Base-by-base conservation (phyloP, 2,113 vertebrate species). In the Carassius auratus region DNA sequence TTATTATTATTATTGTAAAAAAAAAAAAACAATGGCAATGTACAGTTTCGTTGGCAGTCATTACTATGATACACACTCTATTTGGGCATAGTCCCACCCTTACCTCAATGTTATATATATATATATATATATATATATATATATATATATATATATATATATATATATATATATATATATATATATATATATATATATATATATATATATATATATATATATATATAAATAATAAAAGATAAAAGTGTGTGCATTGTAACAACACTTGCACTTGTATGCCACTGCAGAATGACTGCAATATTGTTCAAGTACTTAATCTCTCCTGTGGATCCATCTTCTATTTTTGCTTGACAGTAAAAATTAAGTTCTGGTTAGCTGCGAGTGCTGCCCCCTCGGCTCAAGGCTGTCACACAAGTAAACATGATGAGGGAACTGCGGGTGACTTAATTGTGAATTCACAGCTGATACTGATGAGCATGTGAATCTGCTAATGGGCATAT, bases 371-470 rank as follows among this genome's bases (percentile, higher is more conserved):
- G 23, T 50, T 83, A 30, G 55, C 64, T 78, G 62, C 8, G n/a
- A 45, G n/a, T 64, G n/a, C 30, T 78, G 14, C 21, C 21, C 55
- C 42, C 36, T 45, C 21, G n/a, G 64, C 64, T 3, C 48, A 36
- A 55, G 33, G 19, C 38, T 59, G 48, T 77, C 59, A 48, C 57
- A 21, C 38, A 71, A 3, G 64, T 61, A 79, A 36, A 61, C 45
- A 77, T 17, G 52, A 68, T 12, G 57, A 61, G 69, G 59, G 12
- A 75, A 73, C 52, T 30, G n/a, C 15, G 55, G 15, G 50, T 50
- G 50, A 62, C 26, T 57, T 42, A 62, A 62, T 33, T 59, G 76
- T 71, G 57, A 79, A 85, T 74, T 85, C 38, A 61, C 36, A n/a
- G 55, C 55, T 30, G 66, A 80, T 61, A 84, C 45, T 17, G 61